These are phyloP conservation scores for Nothoprocta pentlandii DNA, from an alignment of 2,113 vertebrate species.

Conservation along the genomic window DNA sequence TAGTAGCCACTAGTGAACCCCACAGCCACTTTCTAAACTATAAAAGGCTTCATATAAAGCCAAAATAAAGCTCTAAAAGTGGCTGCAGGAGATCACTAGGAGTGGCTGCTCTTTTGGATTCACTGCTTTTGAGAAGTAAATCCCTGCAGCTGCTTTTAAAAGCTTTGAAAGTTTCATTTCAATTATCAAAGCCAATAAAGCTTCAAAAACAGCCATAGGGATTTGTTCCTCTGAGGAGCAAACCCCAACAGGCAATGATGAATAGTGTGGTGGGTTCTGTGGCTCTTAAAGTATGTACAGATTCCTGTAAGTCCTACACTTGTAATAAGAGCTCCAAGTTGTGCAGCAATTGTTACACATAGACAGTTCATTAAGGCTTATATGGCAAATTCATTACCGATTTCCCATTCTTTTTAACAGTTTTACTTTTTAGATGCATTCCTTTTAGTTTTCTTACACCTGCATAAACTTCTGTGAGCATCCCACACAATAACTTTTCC, in stretches of 20 bases:
- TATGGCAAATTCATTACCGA: conserved; percentile 12
- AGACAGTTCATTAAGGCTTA: conserved; percentile 46
- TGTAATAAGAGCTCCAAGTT: conserved; percentile 47
- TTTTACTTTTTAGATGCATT: background rate
- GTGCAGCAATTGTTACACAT: conserved; percentile 38
- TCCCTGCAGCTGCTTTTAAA: conserved; percentile 68
- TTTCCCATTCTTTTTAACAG: conserved; percentile 10
- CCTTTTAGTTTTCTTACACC: background rate
- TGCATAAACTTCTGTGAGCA: background rate
- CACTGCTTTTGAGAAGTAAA: conserved; percentile 68
- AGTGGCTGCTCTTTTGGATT: conserved; percentile 59
- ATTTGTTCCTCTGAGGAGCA: conserved; percentile 66
- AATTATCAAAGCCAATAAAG: conserved; percentile 73
- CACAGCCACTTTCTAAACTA: conserved; percentile 61
- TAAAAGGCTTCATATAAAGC: conserved; percentile 60
- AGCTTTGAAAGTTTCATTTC: conserved; percentile 69
- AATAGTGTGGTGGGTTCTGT: conserved; percentile 60
- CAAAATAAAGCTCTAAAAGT: conserved; percentile 65
- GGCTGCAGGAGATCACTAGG: conserved; percentile 65
- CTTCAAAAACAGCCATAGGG: conserved; percentile 69
- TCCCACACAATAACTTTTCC: background rate
- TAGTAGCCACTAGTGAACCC: conserved; percentile 62
- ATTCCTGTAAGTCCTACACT: conserved; percentile 65
- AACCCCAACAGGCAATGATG: conserved; percentile 69
- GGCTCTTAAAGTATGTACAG: conserved; percentile 61